These are phyloP conservation scores for Odontomyia ornata DNA, from an alignment of 2,888 invertebrate genomes.

Conservation along the genomic window DNA sequence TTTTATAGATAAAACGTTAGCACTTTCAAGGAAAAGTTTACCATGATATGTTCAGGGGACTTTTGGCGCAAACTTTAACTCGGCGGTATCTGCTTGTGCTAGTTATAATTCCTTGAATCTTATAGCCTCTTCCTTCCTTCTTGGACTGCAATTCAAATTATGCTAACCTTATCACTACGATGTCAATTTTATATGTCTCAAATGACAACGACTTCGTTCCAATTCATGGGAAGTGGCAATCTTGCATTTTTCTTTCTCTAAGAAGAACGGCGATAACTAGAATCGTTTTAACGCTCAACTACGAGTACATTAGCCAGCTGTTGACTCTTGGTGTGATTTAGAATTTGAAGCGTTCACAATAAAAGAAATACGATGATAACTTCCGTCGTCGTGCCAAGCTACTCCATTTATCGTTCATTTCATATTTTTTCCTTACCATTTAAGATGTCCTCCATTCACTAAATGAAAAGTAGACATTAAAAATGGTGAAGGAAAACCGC, in stretches of 20 bases:
- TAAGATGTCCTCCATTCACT: not conserved
- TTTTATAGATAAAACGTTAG: too few relatives aligned
- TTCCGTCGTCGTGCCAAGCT: not conserved
- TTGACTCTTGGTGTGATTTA: not conserved
- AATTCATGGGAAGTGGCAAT: constrained; percentile 9
- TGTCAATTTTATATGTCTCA: too few relatives aligned
- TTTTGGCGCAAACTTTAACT: too few relatives aligned
- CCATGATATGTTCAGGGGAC: too few relatives aligned
- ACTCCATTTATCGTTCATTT: not conserved
- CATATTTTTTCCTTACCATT: not conserved
- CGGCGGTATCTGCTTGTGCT: too few relatives aligned
- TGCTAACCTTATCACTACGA: too few relatives aligned
- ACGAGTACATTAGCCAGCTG: not conserved
- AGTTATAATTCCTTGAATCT: too few relatives aligned
- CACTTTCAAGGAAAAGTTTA: too few relatives aligned
- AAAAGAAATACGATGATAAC: not conserved
- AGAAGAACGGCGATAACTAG: not conserved
- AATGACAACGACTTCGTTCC: not conserved
- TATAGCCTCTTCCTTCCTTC: too few relatives aligned
- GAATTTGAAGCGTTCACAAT: not conserved
- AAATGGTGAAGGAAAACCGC: too few relatives aligned
- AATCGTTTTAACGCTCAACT: not conserved
- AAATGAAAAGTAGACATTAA: not conserved
- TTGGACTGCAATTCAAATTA: too few relatives aligned
- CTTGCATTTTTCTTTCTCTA: not conserved